Base-by-base conservation (phyloP, 2,113 vertebrate species). In the Rhipidura dahli region DNA sequence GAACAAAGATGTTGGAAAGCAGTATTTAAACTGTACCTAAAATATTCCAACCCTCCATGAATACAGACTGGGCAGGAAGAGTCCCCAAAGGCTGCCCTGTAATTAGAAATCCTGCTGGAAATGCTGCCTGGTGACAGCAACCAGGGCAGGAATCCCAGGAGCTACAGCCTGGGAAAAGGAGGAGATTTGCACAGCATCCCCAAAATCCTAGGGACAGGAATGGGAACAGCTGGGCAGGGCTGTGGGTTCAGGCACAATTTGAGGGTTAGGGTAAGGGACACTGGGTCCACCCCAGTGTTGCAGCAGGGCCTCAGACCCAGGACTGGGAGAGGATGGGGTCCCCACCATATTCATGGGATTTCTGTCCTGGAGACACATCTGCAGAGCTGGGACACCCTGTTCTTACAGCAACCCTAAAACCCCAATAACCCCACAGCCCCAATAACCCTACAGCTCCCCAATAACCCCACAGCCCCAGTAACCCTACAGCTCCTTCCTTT, bases 51-150 rank as follows among this genome's bases (percentile, higher is more conserved):
- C n/a, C 60, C 44, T 90, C 49, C 56, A 63, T 64, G 33, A 70
- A 73, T 51, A 70, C 19, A 37, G 30, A 64, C 76, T 50, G 56
- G 89, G 82, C 83, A 92, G 66, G 56, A 86, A 61, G 27, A 54
- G 86, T 85, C 90, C 92, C 92, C 57, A 61, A 22, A 90, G 91
- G 71, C 78, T 87, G 87, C 39, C 39, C 83, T 80, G 92, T 83
- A 93, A 95, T 96, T 93, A 93, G 76, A 90, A 80, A 87, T 75
- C 56, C 69, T 68, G 20, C 39, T 95, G 83, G 94, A 95, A 87
- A 81, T 37, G 53, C 57, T 78, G 82, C 60, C 78, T 72, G 89
- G 27, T 84, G 65, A 73, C 56, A 69, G 61, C 31, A 24, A 69
- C 22, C 30, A 65, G 75, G 87, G 57, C 68, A 63, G 35, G 87